Percentiles rank a stretch among this genome's conserved stretches.
phyloP scores from a whole-genome alignment of 2,888 invertebrate genomes.

The Sisyra nigra region DNA sequence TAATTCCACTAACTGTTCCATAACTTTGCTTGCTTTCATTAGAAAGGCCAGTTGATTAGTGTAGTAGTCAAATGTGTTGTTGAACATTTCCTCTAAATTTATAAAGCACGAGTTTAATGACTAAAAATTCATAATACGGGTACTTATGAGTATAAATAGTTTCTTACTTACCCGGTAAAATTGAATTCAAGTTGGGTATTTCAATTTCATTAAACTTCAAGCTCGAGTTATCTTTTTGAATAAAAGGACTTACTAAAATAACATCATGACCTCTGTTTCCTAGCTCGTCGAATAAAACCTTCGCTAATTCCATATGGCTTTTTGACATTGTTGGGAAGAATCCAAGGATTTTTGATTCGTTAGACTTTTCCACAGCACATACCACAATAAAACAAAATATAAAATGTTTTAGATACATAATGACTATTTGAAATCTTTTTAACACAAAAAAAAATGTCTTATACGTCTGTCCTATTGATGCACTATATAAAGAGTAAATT shows the following conservation, averaged over 20 bases:
- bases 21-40: no score
- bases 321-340: slow-evolving; percentile 1
- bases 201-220: slow-evolving; percentile 4
- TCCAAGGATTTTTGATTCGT: slow-evolving; percentile 2
- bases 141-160: no score
- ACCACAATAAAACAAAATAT: not conserved
- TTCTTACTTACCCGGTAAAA: not conserved
- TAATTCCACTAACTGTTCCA: slow-evolving; percentile 8
- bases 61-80: no score
- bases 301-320: slow-evolving; percentile 17
- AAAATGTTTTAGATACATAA: not conserved
- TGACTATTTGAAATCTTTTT: no score
- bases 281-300: slow-evolving; percentile 30
- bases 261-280: slow-evolving; percentile 35
- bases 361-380: no score
- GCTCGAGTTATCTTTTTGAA: not conserved
- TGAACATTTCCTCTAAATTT: no score
- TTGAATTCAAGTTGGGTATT: not conserved
- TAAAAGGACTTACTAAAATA: slow-evolving; percentile 25
- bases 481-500: no score
- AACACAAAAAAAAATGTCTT: no score
- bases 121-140: not conserved
- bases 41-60: no score
- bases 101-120: no score
- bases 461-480: no score